Evolutionary conservation across 1,140 invertebrate genomes (phyloP).

Genomic region (Sinella curviseta): DNA sequence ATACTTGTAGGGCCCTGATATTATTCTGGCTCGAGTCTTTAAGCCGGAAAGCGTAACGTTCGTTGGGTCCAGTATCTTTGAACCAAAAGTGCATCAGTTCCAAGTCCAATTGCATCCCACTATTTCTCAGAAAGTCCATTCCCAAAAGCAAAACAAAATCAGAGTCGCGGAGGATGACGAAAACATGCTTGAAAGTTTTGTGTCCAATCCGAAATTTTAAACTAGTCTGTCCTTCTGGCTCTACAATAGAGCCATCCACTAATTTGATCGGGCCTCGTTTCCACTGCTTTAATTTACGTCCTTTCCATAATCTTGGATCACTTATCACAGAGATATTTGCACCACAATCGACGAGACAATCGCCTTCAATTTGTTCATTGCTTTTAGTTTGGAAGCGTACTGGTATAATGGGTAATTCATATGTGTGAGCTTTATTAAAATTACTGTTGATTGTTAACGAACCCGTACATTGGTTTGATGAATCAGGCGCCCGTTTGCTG

Average conservation of each 20-base stretch:
- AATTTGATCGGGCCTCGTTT: background rate
- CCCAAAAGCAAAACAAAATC: slow-evolving; percentile 26
- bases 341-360: too few relatives aligned
- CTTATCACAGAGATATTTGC: background rate
- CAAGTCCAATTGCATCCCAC: background rate
- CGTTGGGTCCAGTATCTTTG: background rate
- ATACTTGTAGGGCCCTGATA: background rate
- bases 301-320: background rate
- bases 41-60: background rate
- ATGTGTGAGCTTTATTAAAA: too few relatives aligned
- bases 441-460: too few relatives aligned
- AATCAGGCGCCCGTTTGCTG: too few relatives aligned
- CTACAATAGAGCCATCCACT: background rate
- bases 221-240: background rate
- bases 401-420: too few relatives aligned
- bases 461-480: too few relatives aligned
- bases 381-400: too few relatives aligned
- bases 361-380: too few relatives aligned
- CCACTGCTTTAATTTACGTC: background rate
- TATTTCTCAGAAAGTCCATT: slow-evolving; percentile 26
- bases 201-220: background rate
- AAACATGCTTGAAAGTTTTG: background rate
- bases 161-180: background rate
- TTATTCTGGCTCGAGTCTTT: background rate
- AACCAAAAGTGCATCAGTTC: background rate